Evolutionary conservation across 1,140 invertebrate genomes (phyloP), one percentile per base, ranked within the genome.

Genomic region (Leptestheria dahalacensis): DNA sequence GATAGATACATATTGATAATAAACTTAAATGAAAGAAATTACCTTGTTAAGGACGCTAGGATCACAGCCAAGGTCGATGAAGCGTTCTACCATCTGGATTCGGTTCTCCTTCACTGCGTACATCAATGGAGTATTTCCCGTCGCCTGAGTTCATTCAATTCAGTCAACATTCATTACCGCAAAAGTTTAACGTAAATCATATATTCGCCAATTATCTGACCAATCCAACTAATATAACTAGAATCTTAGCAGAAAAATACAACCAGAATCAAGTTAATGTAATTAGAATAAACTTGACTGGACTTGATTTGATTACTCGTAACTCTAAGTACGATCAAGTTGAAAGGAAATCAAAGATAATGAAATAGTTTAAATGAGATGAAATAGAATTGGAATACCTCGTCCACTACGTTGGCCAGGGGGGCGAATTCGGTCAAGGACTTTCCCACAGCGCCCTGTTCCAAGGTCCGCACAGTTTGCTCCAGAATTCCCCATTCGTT

Each of bases 61-160:
- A 70, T 92, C 88, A n/a, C 85, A 85, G 20, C 91, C 91, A 2
- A 95, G 77, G 58, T 97, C 92, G 60, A 95, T 82, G 71, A 96
- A 82, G 53, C 88, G 77, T 71, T 96, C 92, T 52, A 92, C 79
- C 66, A 95, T 81, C 15, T 84, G 82, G 2, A 88, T 85, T 64
- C 86, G 80, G 71, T 95, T 97, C 70, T 97, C 93, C 74, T 91
- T 91, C 0, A 93, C 89, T 1, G 90, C 91, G 67, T 86, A 86
- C 91, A 97, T 96, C 62, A 97, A 74, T 2, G 92, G 89, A 53
- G 91, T 95, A 82, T 91, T 88, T 48, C 90, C 91, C 41, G 83
- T 91, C 29, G 80, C 79, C 91, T 94, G 28, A n/a, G n/a, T n/a
- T n/a, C n/a, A n/a, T n/a, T n/a, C n/a, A n/a, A n/a, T n/a, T n/a